These are phyloP conservation scores for Rhopalosiphum padi DNA, from an alignment of 1,140 invertebrate species.

Conservation along the genomic window DNA sequence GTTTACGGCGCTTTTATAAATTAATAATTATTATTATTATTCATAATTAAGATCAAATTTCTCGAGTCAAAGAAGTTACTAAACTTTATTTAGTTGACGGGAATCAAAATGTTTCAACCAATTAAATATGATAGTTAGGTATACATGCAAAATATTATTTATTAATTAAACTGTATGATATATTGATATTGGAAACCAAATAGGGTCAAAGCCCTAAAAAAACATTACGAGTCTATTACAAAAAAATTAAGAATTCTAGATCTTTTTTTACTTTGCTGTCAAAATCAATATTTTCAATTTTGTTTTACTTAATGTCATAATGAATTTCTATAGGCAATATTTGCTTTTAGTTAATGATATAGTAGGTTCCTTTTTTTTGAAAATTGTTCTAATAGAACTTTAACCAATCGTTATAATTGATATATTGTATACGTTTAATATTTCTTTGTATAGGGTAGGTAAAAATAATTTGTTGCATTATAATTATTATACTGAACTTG, in stretches of 20 bases:
- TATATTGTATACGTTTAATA: not conserved
- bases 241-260: not conserved
- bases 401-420: not conserved
- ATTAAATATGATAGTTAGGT: not conserved
- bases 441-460: not conserved
- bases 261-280: too few relatives aligned
- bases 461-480: not conserved
- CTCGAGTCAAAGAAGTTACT: not conserved
- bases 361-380: not conserved
- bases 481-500: not conserved
- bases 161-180: not conserved
- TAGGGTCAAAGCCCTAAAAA: too few relatives aligned
- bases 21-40: conserved; percentile 6
- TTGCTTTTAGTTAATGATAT: not conserved
- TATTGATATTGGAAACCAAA: not conserved
- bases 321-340: not conserved
- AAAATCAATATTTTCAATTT: too few relatives aligned
- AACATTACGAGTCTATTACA: not conserved
- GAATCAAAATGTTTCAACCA: not conserved
- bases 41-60: not conserved
- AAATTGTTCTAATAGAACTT: not conserved
- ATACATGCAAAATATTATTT: not conserved
- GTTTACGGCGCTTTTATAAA: not conserved
- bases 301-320: too few relatives aligned
- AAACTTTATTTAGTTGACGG: not conserved